Conservation (phyloP, 2,888 invertebrate genomes). For the Dynastes maya region DNA sequence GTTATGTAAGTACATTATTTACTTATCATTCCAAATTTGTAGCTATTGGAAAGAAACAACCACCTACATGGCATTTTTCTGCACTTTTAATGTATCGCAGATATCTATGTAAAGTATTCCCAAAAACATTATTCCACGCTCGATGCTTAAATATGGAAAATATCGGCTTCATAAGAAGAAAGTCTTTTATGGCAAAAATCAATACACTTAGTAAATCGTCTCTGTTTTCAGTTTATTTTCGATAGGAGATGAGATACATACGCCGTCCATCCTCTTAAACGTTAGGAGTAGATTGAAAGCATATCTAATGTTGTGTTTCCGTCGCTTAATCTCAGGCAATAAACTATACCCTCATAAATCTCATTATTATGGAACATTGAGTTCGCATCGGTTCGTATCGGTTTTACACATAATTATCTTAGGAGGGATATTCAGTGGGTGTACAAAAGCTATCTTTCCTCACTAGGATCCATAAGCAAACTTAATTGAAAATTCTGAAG, state of each 20-base stretch:
- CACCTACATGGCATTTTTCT: no score
- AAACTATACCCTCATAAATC: slow-evolving; percentile 27
- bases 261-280: no score
- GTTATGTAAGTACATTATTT: no score
- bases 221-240: slow-evolving; percentile 1
- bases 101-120: no score
- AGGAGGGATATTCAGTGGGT: not conserved
- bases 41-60: no score
- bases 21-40: no score
- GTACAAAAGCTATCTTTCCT: slow-evolving; percentile 25
- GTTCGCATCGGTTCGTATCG: slow-evolving; percentile 20
- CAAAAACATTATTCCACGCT: no score
- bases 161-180: not conserved
- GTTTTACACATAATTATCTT: slow-evolving; percentile 27
- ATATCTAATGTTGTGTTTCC: slow-evolving; percentile 18
- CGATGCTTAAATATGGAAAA: no score
- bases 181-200: not conserved
- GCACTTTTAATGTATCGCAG: no score
- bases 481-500: no score
- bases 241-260: no score
- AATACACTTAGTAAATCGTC: not conserved
- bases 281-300: not conserved
- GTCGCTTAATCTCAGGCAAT: slow-evolving; percentile 1
- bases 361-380: slow-evolving; percentile 35
- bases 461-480: not conserved